These are phyloP conservation scores for Latrodectus geometricus DNA, from an alignment of 1,140 invertebrate genomes.

Conservation along the genomic window DNA sequence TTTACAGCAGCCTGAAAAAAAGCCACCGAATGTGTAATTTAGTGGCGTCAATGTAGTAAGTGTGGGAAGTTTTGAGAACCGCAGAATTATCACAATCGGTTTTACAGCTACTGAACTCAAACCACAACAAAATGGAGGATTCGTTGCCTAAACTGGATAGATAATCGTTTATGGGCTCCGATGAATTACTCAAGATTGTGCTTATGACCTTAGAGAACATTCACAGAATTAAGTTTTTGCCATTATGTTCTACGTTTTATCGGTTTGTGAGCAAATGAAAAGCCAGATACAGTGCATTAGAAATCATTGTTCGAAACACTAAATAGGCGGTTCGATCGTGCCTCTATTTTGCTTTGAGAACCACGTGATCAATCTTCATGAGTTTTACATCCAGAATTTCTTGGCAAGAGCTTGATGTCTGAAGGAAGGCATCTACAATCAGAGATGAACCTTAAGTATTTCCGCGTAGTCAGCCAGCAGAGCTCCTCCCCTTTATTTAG, in stretches of 20 bases:
- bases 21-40: no score
- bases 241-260: not conserved
- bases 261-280: not conserved
- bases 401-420: not conserved
- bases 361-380: constrained; percentile 35
- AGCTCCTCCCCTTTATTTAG: constrained; percentile 31
- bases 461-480: constrained; percentile 37
- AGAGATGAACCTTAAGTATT: constrained; percentile 44
- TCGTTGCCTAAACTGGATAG: no score
- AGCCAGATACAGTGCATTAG: not conserved
- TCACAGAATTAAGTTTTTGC: no score
- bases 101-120: no score
- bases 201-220: no score
- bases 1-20: no score
- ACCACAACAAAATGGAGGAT: no score
- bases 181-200: no score
- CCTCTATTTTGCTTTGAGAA: not conserved
- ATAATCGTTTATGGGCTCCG: no score
- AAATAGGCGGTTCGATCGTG: constrained; percentile 36
- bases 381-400: constrained; percentile 33
- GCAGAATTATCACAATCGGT: no score
- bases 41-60: no score
- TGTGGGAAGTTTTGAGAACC: no score
- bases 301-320: constrained; percentile 26
- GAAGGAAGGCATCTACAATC: constrained; percentile 9